A percentile compares a stretch with the other conserved stretches of the same genome.
phyloP scores from a whole-genome alignment of 1,140 invertebrate species.

The Acyrthosiphon pisum region DNA sequence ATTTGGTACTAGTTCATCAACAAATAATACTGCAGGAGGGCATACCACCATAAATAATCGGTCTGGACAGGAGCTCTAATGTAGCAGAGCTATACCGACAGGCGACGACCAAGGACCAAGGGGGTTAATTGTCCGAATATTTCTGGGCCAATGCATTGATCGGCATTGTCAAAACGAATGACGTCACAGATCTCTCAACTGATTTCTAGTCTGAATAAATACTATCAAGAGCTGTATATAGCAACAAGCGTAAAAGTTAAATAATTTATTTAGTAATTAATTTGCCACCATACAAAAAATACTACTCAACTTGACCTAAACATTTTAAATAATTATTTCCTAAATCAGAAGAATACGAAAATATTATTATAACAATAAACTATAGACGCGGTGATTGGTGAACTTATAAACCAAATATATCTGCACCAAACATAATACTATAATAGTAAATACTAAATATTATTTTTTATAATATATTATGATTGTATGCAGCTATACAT shows the following conservation, averaged over 20 bases:
- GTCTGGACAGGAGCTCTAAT: neutral
- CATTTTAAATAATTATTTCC: neutral
- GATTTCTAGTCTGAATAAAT: neutral
- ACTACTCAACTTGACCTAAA: neutral
- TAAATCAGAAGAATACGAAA: neutral
- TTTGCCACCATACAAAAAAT: neutral
- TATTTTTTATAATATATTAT: neutral
- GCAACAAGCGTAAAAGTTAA: neutral
- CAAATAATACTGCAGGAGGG: neutral
- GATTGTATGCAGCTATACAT: neutral
- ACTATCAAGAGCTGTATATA: neutral
- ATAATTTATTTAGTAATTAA: neutral
- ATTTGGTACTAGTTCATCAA: neutral
- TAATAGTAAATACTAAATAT: neutral
- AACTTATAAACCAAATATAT: neutral
- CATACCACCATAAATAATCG: neutral
- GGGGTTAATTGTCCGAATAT: conserved; percentile 24
- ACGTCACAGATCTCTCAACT: neutral
- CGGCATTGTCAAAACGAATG: neutral
- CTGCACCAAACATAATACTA: neutral
- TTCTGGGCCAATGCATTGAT: conserved; percentile 14
- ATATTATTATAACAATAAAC: neutral
- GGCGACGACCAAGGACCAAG: neutral
- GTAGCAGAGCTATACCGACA: neutral
- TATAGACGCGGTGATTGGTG: neutral